Percentiles rank a stretch among this genome's conserved stretches.
Evolutionary conservation across 2,113 vertebrate genomes (phyloP).

Genomic region (Solenodon paradoxus): DNA sequence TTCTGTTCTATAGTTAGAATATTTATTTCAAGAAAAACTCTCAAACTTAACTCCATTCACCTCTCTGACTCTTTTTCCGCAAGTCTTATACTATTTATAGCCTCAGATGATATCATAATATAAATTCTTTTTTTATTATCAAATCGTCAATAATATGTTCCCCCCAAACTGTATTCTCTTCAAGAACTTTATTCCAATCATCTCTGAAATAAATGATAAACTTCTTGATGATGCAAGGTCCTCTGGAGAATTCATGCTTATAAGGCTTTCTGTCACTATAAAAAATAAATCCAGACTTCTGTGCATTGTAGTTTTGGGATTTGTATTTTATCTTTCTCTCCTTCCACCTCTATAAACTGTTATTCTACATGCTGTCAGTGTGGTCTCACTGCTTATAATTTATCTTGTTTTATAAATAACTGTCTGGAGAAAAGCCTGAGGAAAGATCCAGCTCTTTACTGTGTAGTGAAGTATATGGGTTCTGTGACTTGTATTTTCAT

Average conservation of each 20-base stretch:
- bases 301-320: neutral
- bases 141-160: neutral
- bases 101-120: neutral
- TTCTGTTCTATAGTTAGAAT: neutral
- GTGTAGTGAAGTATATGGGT: neutral
- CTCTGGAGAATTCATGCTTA: neutral
- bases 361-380: neutral
- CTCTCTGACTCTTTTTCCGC: neutral
- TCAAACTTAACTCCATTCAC: neutral
- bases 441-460: neutral
- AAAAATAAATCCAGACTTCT: slow-evolving; percentile 43
- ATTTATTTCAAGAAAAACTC: slow-evolving; percentile 35
- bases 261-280: neutral
- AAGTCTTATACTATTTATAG: neutral
- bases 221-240: neutral
- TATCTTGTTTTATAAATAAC: slow-evolving; percentile 61
- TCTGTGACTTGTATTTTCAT: slow-evolving; percentile 23
- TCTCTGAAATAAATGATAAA: slow-evolving; percentile 43
- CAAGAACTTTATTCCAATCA: slow-evolving; percentile 5
- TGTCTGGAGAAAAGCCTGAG: slow-evolving; percentile 34
- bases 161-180: slow-evolving; percentile 16
- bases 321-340: slow-evolving; percentile 45
- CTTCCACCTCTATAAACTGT: slow-evolving; percentile 33
- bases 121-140: slow-evolving; percentile 39
- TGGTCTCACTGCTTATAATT: slow-evolving; percentile 48